Percentiles rank a stretch among this genome's conserved stretches.
phyloP scores from a whole-genome alignment of 1,140 invertebrate genomes.

The Choristoneura fumiferana region DNA sequence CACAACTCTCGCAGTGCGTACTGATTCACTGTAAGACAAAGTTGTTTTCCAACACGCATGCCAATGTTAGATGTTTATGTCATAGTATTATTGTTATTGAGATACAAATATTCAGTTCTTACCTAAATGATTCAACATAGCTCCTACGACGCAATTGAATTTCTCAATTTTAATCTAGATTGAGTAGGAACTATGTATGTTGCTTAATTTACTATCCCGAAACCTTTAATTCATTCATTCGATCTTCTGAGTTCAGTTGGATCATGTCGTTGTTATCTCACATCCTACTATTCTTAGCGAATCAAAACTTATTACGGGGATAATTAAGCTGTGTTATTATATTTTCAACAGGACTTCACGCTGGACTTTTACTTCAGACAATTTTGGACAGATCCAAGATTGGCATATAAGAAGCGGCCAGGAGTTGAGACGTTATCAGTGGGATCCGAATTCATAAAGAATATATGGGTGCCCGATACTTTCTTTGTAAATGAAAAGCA shows the following conservation, averaged over 20 bases:
- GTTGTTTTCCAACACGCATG: slow-evolving; percentile 47
- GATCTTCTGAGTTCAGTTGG: slow-evolving; percentile 23
- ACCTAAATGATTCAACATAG: slow-evolving; percentile 4
- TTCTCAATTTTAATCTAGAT: background rate
- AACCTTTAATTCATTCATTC: slow-evolving; percentile 14
- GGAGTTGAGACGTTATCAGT: slow-evolving; percentile 94
- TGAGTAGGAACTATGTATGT: slow-evolving; percentile 9
- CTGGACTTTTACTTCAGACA: slow-evolving; percentile 99
- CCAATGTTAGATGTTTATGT: slow-evolving; percentile 55
- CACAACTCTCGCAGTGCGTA: slow-evolving; percentile 29
- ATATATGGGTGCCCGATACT: slow-evolving; percentile 99
- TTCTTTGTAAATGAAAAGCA: slow-evolving; percentile 99
- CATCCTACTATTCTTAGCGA: background rate
- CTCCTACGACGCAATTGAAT: background rate
- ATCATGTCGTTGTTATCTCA: slow-evolving; percentile 6
- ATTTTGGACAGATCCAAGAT: slow-evolving; percentile 97
- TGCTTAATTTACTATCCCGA: no score
- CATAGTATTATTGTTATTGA: slow-evolving; percentile 19
- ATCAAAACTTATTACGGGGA: background rate
- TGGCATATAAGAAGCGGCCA: slow-evolving; percentile 92
- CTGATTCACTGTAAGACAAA: slow-evolving; percentile 32
- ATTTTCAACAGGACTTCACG: slow-evolving; percentile 92
- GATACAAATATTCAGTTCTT: background rate
- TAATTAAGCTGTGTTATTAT: slow-evolving; percentile 1
- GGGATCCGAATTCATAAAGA: slow-evolving; percentile 96